A percentile compares a stretch with the other conserved stretches of the same genome.
Conservation (phyloP, 2,888 invertebrate species). For the Dimorphilus gyrociliatus region DNA sequence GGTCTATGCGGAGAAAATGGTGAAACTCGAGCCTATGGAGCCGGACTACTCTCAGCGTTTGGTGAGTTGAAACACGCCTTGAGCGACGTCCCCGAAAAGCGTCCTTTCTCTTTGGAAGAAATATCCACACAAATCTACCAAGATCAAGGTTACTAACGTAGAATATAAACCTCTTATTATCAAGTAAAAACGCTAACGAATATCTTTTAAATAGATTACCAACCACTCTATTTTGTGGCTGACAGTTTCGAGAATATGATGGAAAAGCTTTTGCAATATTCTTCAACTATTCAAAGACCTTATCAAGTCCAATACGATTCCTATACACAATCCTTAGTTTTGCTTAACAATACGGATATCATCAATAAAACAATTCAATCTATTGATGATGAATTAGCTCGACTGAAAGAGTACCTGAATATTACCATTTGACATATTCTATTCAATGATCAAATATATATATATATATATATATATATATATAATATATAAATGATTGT, state of each 20-base stretch:
- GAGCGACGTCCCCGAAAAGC: conserved; percentile 24
- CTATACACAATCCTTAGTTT: conserved; percentile 24
- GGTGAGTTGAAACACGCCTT: conserved; percentile 61
- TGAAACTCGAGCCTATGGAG: conserved; percentile 78
- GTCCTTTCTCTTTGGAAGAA: conserved; percentile 25
- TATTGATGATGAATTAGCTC: too few species aligned
- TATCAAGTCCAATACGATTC: conserved; percentile 29
- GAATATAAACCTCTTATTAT: too few species aligned
- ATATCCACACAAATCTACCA: conserved; percentile 32
- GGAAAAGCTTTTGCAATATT: conserved; percentile 52
- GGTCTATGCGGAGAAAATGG: conserved; percentile 85
- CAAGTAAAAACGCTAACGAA: too few species aligned
- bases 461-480: too few species aligned
- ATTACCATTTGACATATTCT: too few species aligned
- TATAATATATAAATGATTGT: too few species aligned
- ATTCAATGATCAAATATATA: too few species aligned
- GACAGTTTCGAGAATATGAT: conserved; percentile 37
- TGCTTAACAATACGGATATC: conserved; percentile 17
- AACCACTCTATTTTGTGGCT: conserved; percentile 32
- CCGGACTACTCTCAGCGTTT: conserved; percentile 84
- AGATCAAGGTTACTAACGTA: too few species aligned
- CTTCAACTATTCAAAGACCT: conserved; percentile 19
- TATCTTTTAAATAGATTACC: conserved; percentile 32
- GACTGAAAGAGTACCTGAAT: too few species aligned
- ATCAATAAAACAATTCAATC: too few species aligned